A percentile compares a stretch with the other conserved stretches of the same genome.
Evolutionary conservation across 2,113 vertebrate species (phyloP).

Genomic region (Puffinus mauretanicus): DNA sequence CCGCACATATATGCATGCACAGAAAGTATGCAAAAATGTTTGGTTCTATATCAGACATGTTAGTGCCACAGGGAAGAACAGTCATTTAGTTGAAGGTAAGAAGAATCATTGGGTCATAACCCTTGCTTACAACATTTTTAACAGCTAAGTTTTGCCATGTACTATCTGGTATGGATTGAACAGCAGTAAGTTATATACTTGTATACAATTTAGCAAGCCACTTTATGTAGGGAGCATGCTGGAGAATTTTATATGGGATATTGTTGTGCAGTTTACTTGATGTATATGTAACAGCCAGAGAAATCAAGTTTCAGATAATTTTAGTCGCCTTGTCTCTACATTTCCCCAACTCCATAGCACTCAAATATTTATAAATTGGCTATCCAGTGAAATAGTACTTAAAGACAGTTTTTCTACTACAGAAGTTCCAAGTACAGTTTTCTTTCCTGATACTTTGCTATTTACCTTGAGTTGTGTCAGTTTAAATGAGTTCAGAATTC

Average conservation of each 20-base stretch:
- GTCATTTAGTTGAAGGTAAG: not conserved
- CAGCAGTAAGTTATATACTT: not conserved
- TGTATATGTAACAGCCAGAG: not conserved
- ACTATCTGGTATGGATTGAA: fast-evolving
- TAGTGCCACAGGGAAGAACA: not conserved
- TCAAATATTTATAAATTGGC: not conserved
- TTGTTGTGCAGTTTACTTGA: not conserved
- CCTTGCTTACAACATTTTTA: too few species aligned
- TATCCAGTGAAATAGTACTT: not conserved
- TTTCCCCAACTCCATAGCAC: not conserved
- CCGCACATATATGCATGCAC: not conserved
- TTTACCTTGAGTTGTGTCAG: not conserved
- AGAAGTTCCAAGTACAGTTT: not conserved
- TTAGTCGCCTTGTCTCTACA: not conserved
- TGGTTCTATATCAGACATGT: not conserved
- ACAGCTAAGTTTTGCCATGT: not conserved
- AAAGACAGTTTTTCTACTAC: not conserved
- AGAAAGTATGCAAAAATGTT: not conserved
- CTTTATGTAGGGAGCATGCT: not conserved
- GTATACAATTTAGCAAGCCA: not conserved
- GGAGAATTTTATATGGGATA: not conserved
- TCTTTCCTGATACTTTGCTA: not conserved
- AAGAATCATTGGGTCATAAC: not conserved
- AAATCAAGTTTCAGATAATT: not conserved
- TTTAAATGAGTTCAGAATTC: not conserved